A percentile compares a stretch with the other conserved stretches of the same genome.
Evolutionary conservation across 2,797 vertebrate species (phyloP).

Genomic region (Oreortyx pictus): DNA sequence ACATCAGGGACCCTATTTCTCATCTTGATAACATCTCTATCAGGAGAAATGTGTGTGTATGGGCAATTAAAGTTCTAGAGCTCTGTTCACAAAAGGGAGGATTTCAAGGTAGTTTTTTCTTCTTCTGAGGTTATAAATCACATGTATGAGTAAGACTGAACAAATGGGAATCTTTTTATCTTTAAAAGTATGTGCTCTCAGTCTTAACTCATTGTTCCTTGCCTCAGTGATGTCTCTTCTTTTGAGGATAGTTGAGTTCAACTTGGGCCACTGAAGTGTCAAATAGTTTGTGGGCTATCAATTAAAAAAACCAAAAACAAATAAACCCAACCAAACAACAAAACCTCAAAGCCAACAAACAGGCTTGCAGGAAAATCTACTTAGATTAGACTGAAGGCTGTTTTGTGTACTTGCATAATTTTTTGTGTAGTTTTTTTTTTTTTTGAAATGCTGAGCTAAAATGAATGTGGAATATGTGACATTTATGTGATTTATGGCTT

Average conservation of each 20-base stretch:
- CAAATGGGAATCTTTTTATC: not conserved
- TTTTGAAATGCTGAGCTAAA: constrained; percentile 9
- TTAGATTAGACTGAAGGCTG: not conserved
- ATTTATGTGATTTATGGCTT: not conserved
- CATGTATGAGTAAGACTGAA: not conserved
- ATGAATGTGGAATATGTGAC: not conserved
- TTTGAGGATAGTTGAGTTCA: not conserved
- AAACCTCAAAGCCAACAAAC: not conserved
- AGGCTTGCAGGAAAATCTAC: not conserved
- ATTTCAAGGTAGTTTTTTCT: not conserved
- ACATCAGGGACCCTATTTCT: not conserved
- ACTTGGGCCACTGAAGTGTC: not conserved
- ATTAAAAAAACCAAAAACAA: not conserved
- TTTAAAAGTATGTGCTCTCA: not conserved
- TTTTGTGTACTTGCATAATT: not conserved
- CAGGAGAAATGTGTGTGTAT: not conserved
- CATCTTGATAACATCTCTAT: not conserved
- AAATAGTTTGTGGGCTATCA: too few relatives aligned
- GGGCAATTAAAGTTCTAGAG: not conserved
- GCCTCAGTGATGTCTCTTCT: not conserved
- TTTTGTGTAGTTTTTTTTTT: constrained; percentile 11
- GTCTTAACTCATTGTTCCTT: not conserved
- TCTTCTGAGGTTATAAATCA: not conserved
- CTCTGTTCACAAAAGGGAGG: not conserved
- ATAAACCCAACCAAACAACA: not conserved